phyloP scores from a whole-genome alignment of 2,888 invertebrate genomes.

The Drosophila tripunctata region DNA sequence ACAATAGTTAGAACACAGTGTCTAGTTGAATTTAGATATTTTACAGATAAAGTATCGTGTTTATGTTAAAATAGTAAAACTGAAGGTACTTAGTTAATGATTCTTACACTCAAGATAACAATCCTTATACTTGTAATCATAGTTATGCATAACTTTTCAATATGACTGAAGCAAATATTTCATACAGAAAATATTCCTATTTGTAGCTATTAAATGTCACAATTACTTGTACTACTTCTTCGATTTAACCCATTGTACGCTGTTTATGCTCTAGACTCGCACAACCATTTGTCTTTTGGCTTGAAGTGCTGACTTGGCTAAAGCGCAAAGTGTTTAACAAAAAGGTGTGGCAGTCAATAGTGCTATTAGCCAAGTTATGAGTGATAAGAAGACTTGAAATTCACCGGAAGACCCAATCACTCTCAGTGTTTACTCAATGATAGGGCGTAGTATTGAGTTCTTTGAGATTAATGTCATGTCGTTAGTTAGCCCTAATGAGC shows the following conservation, averaged over 20 bases:
- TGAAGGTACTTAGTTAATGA: no score
- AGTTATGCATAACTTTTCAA: no score
- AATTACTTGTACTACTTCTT: no score
- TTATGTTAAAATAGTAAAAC: no score
- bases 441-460: slow-evolving; percentile 30
- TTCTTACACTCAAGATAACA: no score
- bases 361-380: slow-evolving; percentile 27
- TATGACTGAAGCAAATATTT: no score
- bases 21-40: no score
- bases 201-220: no score
- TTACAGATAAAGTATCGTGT: no score
- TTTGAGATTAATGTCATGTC: slow-evolving; percentile 9
- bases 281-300: slow-evolving; percentile 20
- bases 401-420: slow-evolving; percentile 46
- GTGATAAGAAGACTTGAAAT: slow-evolving; percentile 36
- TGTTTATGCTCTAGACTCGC: neutral
- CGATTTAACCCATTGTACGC: slow-evolving; percentile 27
- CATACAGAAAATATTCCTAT: no score
- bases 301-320: slow-evolving; percentile 18
- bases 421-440: slow-evolving; percentile 31
- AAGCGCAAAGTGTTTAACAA: slow-evolving; percentile 35
- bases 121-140: no score
- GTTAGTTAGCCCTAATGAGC: slow-evolving; percentile 19
- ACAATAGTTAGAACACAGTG: no score
- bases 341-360: slow-evolving; percentile 42